Conservation (phyloP, 2,888 invertebrate genomes). For the Adineta ricciae region DNA sequence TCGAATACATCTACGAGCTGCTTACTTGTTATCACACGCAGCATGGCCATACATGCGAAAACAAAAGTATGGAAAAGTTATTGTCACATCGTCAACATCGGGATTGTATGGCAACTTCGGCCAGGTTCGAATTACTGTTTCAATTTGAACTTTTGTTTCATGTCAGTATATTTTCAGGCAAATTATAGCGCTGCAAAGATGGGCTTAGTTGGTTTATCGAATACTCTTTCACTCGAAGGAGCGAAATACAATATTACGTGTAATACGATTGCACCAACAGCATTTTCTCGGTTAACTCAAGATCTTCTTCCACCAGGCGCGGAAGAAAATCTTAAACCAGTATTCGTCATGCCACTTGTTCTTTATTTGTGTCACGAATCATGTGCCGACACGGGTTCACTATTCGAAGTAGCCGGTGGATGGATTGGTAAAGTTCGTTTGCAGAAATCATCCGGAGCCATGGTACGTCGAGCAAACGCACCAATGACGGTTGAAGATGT, state of each 20-base stretch:
- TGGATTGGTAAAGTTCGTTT: slow-evolving; percentile 52
- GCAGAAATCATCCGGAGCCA: slow-evolving; percentile 44
- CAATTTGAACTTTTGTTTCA: no score
- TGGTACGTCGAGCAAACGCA: slow-evolving; percentile 38
- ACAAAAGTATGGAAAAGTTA: slow-evolving; percentile 80
- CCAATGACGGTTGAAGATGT: slow-evolving; percentile 55
- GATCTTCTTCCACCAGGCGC: slow-evolving; percentile 74
- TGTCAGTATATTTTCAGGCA: neutral
- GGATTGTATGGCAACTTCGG: slow-evolving; percentile 92
- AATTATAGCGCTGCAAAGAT: slow-evolving; percentile 71
- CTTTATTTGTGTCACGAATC: slow-evolving; percentile 80
- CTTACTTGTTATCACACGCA: slow-evolving; percentile 81
- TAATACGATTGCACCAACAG: slow-evolving; percentile 85
- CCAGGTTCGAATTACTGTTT: slow-evolving; percentile 61
- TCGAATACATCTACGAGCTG: slow-evolving; percentile 82
- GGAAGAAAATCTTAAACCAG: slow-evolving; percentile 77
- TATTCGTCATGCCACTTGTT: slow-evolving; percentile 76
- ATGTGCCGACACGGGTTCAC: slow-evolving; percentile 63
- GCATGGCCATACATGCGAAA: slow-evolving; percentile 88
- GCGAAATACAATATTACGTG: slow-evolving; percentile 74
- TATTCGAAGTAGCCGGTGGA: slow-evolving; percentile 55
- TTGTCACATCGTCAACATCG: slow-evolving; percentile 79
- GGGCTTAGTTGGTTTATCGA: slow-evolving; percentile 77
- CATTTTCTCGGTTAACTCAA: slow-evolving; percentile 81
- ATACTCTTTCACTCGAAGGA: slow-evolving; percentile 84